Evolutionary conservation across 2,888 invertebrate genomes (phyloP), one percentile per base, ranked within the genome.

Genomic region (Sepioteuthis lessoniana): DNA sequence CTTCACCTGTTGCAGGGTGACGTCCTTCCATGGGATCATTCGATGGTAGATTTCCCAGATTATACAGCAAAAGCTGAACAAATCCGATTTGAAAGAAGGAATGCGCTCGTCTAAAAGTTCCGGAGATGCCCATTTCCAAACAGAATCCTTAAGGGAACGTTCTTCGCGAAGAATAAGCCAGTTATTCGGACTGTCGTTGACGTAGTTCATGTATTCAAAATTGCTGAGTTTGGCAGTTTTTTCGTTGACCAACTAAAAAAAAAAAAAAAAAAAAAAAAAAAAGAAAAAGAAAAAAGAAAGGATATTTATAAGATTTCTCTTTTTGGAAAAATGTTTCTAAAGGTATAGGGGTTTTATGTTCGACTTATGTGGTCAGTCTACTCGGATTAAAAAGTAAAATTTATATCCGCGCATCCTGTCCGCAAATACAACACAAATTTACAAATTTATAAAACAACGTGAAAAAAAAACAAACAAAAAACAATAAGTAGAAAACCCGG

Each of bases 51-150:
- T 96, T 95, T 97, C 97, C 97, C 97, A 97, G 94, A 97, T 96
- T 37, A 97, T 96, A 94, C 96, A 96, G 94, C 97, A 97, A 94
- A 97, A 96, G 94, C 97, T 97, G 96, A 97, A 97, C 93, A 97
- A 95, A 95, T 97, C 97, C 76, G 97, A 97, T 93, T 95, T 95
- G 60, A 96, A 95, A 0, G 96, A 96, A 8, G 97, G 96, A 90
- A 96, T 95, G 93, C 96, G 95, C 31, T 96, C 97, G 47, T 96
- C 95, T 94, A 97, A 96, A 16, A 97, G 95, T 95, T 97, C 97
- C 8, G 97, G 97, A 0, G 97, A 97, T 95, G 97, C 96, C 97
- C 97, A 97, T 95, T 97, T 97, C 95, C 96, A 97, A 1, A 97
- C 95, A 60, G 96, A 76, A 35, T 76, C 76, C 35, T 35, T 76